phyloP scores from a whole-genome alignment of 35 echinoderm and acorn worm species.

The Strongylocentrotus purpuratus region DNA sequence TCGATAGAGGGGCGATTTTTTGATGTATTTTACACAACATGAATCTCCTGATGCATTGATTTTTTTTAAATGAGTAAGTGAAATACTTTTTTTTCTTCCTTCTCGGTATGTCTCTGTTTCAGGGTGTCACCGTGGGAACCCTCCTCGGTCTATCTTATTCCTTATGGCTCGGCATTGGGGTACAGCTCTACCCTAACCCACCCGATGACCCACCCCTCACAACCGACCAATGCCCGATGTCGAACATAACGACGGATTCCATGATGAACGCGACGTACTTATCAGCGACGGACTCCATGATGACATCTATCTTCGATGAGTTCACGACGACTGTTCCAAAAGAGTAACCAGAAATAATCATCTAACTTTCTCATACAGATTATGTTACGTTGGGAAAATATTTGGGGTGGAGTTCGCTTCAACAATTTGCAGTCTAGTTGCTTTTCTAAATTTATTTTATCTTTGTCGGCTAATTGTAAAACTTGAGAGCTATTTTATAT shows the following conservation, averaged over 20 bases:
- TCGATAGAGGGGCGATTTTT: no score
- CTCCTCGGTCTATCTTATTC: conserved; percentile 60
- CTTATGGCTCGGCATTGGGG: conserved; percentile 80
- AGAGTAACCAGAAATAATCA: not conserved
- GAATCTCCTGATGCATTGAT: no score
- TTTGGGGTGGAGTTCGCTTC: not conserved
- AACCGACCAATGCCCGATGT: conserved; percentile 25
- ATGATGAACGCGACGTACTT: not conserved
- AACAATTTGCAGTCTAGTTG: no score
- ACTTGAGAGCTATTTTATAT: not conserved
- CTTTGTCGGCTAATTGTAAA: no score
- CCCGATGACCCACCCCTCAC: not conserved
- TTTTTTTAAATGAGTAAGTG: no score
- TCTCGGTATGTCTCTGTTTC: not conserved
- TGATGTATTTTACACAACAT: no score
- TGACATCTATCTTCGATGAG: not conserved
- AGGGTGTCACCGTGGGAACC: conserved; percentile 67
- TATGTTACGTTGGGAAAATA: not conserved
- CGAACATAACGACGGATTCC: not conserved
- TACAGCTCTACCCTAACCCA: conserved; percentile 63
- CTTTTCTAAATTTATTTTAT: no score
- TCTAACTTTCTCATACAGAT: not conserved
- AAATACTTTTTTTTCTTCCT: no score
- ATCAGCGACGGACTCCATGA: not conserved
- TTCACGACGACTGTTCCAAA: not conserved